Base-by-base conservation (phyloP, 2,888 invertebrate species). In the Cheilosia variabilis region DNA sequence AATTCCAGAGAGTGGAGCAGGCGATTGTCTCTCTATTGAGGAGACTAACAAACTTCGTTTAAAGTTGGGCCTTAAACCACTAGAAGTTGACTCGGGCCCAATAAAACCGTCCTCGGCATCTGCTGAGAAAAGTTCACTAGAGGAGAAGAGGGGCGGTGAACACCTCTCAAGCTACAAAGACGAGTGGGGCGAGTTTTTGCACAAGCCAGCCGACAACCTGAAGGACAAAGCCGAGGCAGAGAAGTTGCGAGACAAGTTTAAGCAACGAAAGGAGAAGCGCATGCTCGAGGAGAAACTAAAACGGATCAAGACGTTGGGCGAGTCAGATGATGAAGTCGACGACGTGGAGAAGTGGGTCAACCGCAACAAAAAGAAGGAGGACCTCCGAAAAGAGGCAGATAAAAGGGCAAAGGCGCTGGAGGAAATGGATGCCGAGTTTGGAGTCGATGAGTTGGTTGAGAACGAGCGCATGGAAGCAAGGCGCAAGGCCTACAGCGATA, bases 351-450 rank as follows among this genome's bases (percentile, higher is more conserved):
- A 94, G 24, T 99, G 99, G 99, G 96, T 99, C 37, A 93, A 94
- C 88, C 97, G 95, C 89, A 96, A 94, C 88, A 94, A 98, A 13
- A 94, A 95, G 65, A 93, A 96, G 4, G 95, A 96, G 65, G 94
- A 95, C 88, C 96, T 97, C 88, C 97, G 96, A 89, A 95, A 95
- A 87, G 96, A 96, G 89, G 99, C 99, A 0, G 96, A 96, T 19
- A 89, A 88, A 95, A 97, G 92, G 97, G 99, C 98, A 24, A 98
- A 97, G 91, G 94, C 97, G 93, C 92, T 99, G 90, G 98, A 98
- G 92, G 98, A 99, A 92, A 94, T 99, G 94, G 99, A 99, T 93
- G 96, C 95, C 88, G 98, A 97, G 91, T 98, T 99, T 94, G 98
- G 98, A 37, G 95, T 98, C 82, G 94, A 95, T 15, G 96, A 96